phyloP scores from a whole-genome alignment of 2,797 vertebrate genomes.

The Benthosema pterotum region DNA sequence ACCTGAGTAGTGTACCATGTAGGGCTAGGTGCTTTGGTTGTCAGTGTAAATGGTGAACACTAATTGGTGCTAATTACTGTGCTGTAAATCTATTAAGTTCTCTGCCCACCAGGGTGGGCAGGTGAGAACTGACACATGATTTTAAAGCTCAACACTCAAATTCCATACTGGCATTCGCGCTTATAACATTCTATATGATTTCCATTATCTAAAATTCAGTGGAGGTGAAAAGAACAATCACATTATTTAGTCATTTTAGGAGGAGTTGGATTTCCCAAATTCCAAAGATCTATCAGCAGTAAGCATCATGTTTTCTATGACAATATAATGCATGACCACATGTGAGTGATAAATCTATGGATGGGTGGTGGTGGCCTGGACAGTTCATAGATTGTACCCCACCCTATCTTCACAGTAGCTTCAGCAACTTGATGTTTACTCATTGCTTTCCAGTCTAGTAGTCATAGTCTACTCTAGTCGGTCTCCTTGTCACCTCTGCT shows the following conservation, averaged over 20 bases:
- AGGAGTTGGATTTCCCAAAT: too few species aligned
- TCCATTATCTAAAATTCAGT: too few species aligned
- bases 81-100: neutral
- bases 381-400: conserved; percentile 49
- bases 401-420: conserved; percentile 59
- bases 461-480: neutral
- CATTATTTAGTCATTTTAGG: too few species aligned
- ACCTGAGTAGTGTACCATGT: too few species aligned
- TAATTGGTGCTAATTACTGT: neutral
- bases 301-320: too few species aligned
- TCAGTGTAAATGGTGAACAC: neutral
- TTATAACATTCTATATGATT: too few species aligned
- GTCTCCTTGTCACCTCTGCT: conserved; percentile 62
- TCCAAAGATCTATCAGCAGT: too few species aligned
- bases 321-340: too few species aligned
- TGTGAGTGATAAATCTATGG: neutral
- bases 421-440: conserved; percentile 51
- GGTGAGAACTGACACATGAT: conserved; percentile 38
- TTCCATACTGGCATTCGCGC: too few species aligned
- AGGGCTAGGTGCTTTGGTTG: neutral
- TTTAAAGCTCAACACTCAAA: conserved; percentile 19
- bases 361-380: conserved; percentile 43
- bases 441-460: conserved; percentile 20
- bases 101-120: conserved; percentile 7
- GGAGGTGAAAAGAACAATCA: too few species aligned